Base-by-base conservation (phyloP, 2,888 invertebrate species). In the Embidobia sp. region DNA sequence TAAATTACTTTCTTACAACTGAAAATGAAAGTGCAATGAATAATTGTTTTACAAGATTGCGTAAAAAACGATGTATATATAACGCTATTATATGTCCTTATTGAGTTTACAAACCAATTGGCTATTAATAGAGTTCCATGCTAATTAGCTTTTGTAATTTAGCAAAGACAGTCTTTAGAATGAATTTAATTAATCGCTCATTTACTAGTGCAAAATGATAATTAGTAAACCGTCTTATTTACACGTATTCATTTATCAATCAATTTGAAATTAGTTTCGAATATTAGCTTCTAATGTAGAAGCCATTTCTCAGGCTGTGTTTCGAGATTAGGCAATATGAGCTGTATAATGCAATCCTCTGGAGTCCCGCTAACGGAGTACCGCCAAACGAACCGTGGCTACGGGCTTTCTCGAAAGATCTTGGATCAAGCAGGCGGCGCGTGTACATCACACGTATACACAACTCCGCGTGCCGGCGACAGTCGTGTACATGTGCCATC, bases 381-480 rank as follows among this genome's bases (percentile, higher is more conserved):
- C 72, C 66, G 53, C 59, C 72, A 66, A 77, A 77, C 77, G 61
- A 77, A 77, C 77, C 77, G 48, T 77, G 66, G 66, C 77, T 73
- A 63, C 55, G 48, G 46, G 77, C 66, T 77, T 72, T 72, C 77
- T 66, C 70, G 31, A 44, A 72, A 72, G 77, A 77, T 72, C 57
- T 67, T 70, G 64, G 76, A 67, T 77, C 61, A 42, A 53, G 29
- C 42, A 59, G 64, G 44, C 48, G 55, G 27, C 27, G 46, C 33
- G 64, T 10, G 69, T 53, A 46, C 27, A 42, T 11, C 18, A 13
- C 35, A 61, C 59, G 26, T 44, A 67, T 35, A 48, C 55, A 55
- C 22, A 31, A 15, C 1, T 6, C 13, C 13, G 16, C 11, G 37
- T 22, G 15, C 37, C 53, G n/a, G n/a, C n/a, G n/a, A n/a, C n/a